A percentile compares a stretch with the other conserved stretches of the same genome.
These are phyloP conservation scores for Terebella lapidaria DNA, from an alignment of 2,888 invertebrate species.

Conservation along the genomic window DNA sequence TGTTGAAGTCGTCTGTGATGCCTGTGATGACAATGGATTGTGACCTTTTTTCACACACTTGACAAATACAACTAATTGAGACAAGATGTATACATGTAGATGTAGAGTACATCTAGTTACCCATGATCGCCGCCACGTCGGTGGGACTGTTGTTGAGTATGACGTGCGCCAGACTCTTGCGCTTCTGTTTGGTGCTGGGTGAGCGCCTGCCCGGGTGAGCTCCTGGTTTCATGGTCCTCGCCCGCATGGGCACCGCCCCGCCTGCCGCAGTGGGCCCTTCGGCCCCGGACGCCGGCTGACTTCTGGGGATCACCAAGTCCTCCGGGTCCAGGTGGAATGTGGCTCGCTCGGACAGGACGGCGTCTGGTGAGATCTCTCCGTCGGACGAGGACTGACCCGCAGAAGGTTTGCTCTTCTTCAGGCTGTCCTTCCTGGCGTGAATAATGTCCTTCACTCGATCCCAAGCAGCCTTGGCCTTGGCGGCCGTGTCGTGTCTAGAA, in stretches of 20 bases:
- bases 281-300: background rate
- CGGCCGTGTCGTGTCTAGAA: background rate
- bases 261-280: background rate
- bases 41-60: background rate
- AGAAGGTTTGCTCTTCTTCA: constrained; percentile 27
- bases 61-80: background rate
- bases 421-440: constrained; percentile 59
- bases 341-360: background rate
- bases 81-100: background rate
- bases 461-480: constrained; percentile 60
- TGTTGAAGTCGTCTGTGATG: constrained; percentile 73
- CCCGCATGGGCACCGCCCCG: background rate
- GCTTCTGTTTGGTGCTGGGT: background rate
- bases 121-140: constrained; percentile 39
- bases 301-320: background rate
- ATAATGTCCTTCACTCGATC: constrained; percentile 74
- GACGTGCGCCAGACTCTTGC: background rate
- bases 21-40: constrained; percentile 51
- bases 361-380: constrained; percentile 1
- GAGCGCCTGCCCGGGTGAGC: background rate
- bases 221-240: background rate
- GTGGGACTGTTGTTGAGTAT: constrained; percentile 9
- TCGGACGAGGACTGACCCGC: background rate
- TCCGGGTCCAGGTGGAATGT: background rate
- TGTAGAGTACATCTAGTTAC: constrained; percentile 25